A percentile compares a stretch with the other conserved stretches of the same genome.
Evolutionary conservation across 2,888 invertebrate genomes (phyloP).

Genomic region (Sesamia inferens): DNA sequence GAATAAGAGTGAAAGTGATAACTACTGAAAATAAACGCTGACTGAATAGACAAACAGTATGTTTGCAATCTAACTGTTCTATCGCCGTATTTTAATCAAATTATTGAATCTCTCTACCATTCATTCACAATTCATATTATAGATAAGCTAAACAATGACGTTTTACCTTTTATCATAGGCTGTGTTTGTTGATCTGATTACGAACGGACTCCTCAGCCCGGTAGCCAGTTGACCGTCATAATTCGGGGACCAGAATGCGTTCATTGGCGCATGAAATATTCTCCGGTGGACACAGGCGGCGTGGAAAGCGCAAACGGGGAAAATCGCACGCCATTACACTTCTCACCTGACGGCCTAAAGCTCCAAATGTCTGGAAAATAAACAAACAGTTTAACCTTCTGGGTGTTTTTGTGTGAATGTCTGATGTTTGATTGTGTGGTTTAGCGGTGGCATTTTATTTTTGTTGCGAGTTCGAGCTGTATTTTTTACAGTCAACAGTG

Average conservation of each 20-base stretch:
- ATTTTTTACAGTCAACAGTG: not conserved
- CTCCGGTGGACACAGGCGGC: constrained; percentile 70
- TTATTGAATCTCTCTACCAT: constrained; percentile 21
- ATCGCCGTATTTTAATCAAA: constrained; percentile 18
- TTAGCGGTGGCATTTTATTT: constrained; percentile 6
- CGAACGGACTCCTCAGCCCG: constrained; percentile 71
- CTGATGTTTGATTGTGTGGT: constrained; percentile 8
- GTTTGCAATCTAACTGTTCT: not conserved
- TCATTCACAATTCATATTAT: constrained; percentile 10
- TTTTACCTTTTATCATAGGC: constrained; percentile 83
- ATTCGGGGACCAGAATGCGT: constrained; percentile 82
- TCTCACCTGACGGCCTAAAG: constrained; percentile 79
- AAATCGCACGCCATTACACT: constrained; percentile 84
- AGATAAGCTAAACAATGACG: constrained; percentile 74
- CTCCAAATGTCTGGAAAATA: constrained; percentile 63
- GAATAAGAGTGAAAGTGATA: not conserved
- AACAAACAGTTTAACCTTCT: constrained; percentile 60
- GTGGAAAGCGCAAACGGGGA: constrained; percentile 82
- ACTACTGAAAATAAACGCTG: not conserved
- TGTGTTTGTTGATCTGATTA: constrained; percentile 88
- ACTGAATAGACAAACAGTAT: not conserved
- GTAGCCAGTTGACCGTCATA: constrained; percentile 89
- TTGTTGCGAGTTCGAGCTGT: not conserved
- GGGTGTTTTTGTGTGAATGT: constrained; percentile 32
- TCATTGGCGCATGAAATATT: constrained; percentile 89